Percentiles rank a stretch among this genome's conserved stretches.
Evolutionary conservation across 2,113 vertebrate genomes (phyloP).

Genomic region (Gadus chalcogrammus): DNA sequence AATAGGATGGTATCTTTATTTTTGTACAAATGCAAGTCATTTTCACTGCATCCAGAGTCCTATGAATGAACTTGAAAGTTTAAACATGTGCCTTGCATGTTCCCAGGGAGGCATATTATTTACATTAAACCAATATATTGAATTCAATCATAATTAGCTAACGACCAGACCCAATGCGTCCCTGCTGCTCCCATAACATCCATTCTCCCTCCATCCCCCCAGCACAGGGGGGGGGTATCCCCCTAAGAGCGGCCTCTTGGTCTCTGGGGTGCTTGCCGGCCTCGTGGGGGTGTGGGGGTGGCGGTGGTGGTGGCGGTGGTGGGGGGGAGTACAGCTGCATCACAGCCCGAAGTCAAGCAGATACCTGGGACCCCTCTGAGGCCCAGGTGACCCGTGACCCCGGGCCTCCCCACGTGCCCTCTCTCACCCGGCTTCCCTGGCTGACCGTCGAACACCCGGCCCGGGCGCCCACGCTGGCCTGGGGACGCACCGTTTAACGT

Average conservation of each 20-base stretch:
- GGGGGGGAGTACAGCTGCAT: constrained; percentile 28
- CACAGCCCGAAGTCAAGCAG: constrained; percentile 70
- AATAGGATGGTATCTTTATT: constrained; percentile 38
- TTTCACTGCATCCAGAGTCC: constrained; percentile 2
- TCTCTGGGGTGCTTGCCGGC: constrained; percentile 6
- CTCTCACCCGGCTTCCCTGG: constrained; percentile 71
- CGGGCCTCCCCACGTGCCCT: constrained; percentile 67
- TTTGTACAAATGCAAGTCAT: constrained; percentile 48
- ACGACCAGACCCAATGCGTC: not conserved
- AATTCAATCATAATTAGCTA: too few relatives aligned
- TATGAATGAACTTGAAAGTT: constrained; percentile 14
- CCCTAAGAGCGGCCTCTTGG: constrained; percentile 13
- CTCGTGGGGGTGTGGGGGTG: constrained; percentile 35
- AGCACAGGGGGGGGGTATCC: not conserved
- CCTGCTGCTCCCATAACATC: constrained; percentile 26
- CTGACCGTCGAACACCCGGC: constrained; percentile 69
- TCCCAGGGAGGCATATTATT: constrained; percentile 52
- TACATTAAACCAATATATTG: constrained; percentile 59
- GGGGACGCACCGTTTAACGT: constrained; percentile 8
- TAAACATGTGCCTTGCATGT: constrained; percentile 1
- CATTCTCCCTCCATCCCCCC: not conserved
- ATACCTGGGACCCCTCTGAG: constrained; percentile 73
- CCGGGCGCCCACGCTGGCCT: constrained; percentile 74
- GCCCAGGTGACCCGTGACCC: constrained; percentile 71
- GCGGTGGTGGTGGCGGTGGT: constrained; percentile 31